Percentiles rank a stretch among this genome's conserved stretches.
These are phyloP conservation scores for Avahi laniger DNA, from an alignment of 2,797 vertebrate genomes.

Conservation along the genomic window DNA sequence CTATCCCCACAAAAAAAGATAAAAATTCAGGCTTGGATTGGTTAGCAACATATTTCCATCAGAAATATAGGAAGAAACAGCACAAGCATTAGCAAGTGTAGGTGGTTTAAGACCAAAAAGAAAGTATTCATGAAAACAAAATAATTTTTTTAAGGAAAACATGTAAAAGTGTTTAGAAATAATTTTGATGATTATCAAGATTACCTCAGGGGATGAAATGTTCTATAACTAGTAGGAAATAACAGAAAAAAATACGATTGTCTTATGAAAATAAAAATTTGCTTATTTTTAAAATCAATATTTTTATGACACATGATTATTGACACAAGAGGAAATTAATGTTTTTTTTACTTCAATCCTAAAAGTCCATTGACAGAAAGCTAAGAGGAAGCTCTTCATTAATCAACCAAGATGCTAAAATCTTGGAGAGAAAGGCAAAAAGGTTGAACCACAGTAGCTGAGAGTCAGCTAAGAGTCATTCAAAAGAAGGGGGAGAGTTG, in stretches of 20 bases:
- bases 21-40: not conserved
- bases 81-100: not conserved
- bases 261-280: slow-evolving; percentile 50
- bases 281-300: not conserved
- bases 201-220: not conserved
- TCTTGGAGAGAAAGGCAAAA: not conserved
- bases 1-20: not conserved
- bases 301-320: not conserved
- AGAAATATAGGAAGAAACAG: not conserved
- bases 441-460: not conserved
- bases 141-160: not conserved
- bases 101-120: slow-evolving; percentile 18
- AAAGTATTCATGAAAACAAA: not conserved
- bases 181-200: not conserved
- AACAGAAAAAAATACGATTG: not conserved
- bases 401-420: slow-evolving; percentile 6
- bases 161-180: not conserved
- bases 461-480: not conserved
- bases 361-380: slow-evolving; percentile 31
- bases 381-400: not conserved
- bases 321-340: not conserved
- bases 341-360: not conserved
- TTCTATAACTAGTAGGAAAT: not conserved
- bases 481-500: not conserved
- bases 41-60: not conserved